A percentile compares a stretch with the other conserved stretches of the same genome.
Conservation (phyloP, 64 coral and sea anemone species). For the Platygyra sinensis region DNA sequence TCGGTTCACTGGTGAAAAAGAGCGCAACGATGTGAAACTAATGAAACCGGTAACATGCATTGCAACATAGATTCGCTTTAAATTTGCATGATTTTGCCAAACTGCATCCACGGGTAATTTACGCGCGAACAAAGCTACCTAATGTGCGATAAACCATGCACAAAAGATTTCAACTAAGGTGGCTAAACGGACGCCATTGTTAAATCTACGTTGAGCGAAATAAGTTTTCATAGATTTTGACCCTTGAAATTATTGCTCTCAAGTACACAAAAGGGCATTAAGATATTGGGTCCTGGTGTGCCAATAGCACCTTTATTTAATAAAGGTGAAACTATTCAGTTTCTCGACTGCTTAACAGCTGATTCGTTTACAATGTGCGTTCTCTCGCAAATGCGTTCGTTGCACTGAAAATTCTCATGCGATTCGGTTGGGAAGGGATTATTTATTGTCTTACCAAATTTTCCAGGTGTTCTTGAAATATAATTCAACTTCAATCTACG, state of each 20-base stretch:
- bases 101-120: conserved; percentile 18
- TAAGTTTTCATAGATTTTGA: not conserved
- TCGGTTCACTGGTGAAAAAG: not conserved
- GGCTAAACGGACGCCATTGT: not conserved
- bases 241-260: not conserved
- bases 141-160: conserved; percentile 4
- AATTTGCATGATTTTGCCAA: conserved; percentile 41
- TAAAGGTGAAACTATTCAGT: conserved; percentile 7
- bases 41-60: not conserved
- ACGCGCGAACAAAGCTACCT: not conserved
- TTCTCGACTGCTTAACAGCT: not conserved
- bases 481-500: not conserved
- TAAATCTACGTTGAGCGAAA: not conserved
- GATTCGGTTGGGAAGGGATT: not conserved
- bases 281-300: not conserved
- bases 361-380: not conserved
- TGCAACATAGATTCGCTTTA: not conserved
- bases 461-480: not conserved
- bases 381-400: not conserved
- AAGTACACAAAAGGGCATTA: not conserved
- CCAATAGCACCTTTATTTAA: not conserved
- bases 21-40: conserved; percentile 33
- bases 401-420: not conserved
- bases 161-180: not conserved
- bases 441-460: not conserved